A percentile compares a stretch with the other conserved stretches of the same genome.
These are phyloP conservation scores for Acanthosepion pharaonis DNA, from an alignment of 2,888 invertebrate species.

Conservation along the genomic window DNA sequence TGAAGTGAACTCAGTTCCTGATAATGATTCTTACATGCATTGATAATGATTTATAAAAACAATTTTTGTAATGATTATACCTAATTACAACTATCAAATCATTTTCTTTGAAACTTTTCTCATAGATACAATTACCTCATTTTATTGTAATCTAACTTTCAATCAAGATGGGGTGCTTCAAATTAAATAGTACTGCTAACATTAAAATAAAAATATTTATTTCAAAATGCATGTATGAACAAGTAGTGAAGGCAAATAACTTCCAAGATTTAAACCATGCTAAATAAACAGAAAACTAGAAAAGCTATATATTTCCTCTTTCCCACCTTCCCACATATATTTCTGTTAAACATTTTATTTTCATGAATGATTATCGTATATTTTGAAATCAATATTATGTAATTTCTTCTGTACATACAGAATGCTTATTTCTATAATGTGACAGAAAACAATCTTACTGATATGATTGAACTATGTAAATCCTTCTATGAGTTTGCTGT, in stretches of 20 bases:
- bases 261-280: not conserved
- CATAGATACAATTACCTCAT: not conserved
- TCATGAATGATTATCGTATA: not conserved
- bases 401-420: not conserved
- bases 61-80: not conserved
- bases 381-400: not conserved
- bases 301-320: too few relatives aligned
- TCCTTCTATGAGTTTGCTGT: not conserved
- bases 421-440: not conserved
- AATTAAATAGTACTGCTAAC: not conserved
- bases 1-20: too few relatives aligned
- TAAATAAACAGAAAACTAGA: not conserved
- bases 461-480: not conserved
- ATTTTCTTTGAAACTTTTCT: not conserved
- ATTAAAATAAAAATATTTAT: not conserved
- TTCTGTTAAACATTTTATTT: not conserved
- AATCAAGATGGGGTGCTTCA: not conserved
- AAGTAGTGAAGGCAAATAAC: not conserved
- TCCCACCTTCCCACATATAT: too few relatives aligned
- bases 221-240: not conserved
- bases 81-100: not conserved
- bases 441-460: not conserved
- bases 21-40: not conserved
- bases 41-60: not conserved
- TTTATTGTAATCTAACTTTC: not conserved